Evolutionary conservation across 35 echinoderm and acorn worm genomes (phyloP).

Genomic region (Lytechinus pictus): DNA sequence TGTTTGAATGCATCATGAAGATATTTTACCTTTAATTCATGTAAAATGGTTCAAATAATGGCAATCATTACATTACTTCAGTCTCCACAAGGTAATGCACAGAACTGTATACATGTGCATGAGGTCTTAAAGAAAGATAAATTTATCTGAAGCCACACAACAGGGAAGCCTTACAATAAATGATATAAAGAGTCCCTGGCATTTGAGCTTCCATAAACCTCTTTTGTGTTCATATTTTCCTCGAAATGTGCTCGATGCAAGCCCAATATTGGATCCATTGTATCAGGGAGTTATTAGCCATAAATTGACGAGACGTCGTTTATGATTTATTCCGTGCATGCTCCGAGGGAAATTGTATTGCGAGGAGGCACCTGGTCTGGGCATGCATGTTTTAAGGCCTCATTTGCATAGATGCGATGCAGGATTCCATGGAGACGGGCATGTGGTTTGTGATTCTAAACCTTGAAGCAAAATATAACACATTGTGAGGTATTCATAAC

Average conservation of each 20-base stretch:
- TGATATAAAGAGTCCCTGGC: not conserved
- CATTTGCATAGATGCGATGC: not conserved
- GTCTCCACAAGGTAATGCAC: too few species aligned
- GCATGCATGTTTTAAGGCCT: not conserved
- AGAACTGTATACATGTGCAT: too few species aligned
- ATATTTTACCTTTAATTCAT: too few species aligned
- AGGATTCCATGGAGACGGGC: not conserved
- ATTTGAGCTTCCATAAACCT: not conserved
- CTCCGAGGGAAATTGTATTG: not conserved
- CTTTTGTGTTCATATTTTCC: not conserved
- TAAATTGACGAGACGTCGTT: conserved; percentile 9
- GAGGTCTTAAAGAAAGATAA: not conserved
- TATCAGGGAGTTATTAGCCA: not conserved
- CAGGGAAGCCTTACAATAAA: not conserved
- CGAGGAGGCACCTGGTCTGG: not conserved
- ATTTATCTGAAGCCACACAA: not conserved
- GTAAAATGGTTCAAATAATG: too few species aligned
- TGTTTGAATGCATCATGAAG: too few species aligned
- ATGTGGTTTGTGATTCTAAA: not conserved
- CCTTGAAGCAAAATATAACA: not conserved
- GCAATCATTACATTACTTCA: too few species aligned
- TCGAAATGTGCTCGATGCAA: not conserved
- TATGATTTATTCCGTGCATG: not conserved
- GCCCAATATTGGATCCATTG: not conserved
- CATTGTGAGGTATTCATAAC: too few species aligned